Evolutionary conservation across 2,888 invertebrate species (phyloP), one percentile per base, ranked within the genome.

Genomic region (Eubasilissa splendida): DNA sequence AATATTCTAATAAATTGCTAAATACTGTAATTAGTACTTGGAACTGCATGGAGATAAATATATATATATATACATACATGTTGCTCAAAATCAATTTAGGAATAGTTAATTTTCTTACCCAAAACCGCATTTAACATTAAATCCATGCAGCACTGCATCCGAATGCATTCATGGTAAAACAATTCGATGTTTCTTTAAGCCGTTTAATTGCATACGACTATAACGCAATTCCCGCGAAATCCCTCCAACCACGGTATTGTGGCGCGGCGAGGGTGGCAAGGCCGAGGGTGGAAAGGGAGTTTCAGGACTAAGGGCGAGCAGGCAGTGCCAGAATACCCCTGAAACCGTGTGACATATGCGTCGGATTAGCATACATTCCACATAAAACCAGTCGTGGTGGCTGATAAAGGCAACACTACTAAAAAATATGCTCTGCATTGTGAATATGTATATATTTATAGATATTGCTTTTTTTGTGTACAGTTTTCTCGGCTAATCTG

Each of bases 321-420:
- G 33, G 14, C 42, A 10, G 31, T 63, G 63, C 63, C 63, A 33
- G 10, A 12, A 59, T n/a, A 73, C 53, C 63, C 22, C 63, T 53
- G 53, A 56, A 54, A 73, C 78, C 65, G 68, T 65, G 81, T 83
- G 83, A 83, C 83, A 83, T 83, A 83, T 83, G 83, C 79, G 77
- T 77, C 60, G 80, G 82, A 83, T 83, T 82, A 83, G 83, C 83
- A 82, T 83, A 82, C 82, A 81, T 82, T 80, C 73, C 81, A 70
- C 82, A 82, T 82, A 83, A 81, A 83, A 79, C 52, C 79, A 33
- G 75, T 77, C 77, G 68, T 12, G 56, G 58, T 42, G 42, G 42
- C 42, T 42, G 42, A 4, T 42, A 12, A 12, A 71, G 77, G 58
- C 59, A 22, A 31, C 22, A 3, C 31, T 14, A 9, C n/a, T 7